These are phyloP conservation scores for Orchestes rusci DNA, from an alignment of 2,888 invertebrate species.

Conservation along the genomic window DNA sequence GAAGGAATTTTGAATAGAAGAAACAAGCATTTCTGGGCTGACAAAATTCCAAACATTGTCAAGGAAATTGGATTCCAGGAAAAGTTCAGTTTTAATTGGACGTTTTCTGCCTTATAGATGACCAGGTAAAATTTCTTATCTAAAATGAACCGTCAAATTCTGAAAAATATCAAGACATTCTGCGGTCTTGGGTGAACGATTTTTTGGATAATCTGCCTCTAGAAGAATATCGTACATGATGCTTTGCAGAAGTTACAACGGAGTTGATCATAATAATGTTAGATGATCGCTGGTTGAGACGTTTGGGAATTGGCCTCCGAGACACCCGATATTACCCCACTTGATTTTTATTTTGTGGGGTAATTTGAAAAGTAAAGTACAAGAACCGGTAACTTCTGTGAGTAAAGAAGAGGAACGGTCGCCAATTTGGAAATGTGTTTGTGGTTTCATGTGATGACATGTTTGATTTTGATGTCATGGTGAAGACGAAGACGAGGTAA, in stretches of 20 bases:
- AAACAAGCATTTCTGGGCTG: conserved; percentile 15
- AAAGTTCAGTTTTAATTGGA: conserved; percentile 13
- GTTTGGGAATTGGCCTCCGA: conserved; percentile 6
- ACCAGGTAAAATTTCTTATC: conserved; percentile 4
- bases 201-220: conserved; percentile 8
- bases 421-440: too few species aligned
- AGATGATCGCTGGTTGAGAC: conserved; percentile 5
- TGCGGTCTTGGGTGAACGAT: conserved; percentile 4
- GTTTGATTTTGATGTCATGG: too few species aligned
- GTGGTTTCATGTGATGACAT: too few species aligned
- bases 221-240: conserved; percentile 11
- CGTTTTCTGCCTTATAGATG: conserved; percentile 8
- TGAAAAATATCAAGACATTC: conserved; percentile 6
- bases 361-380: conserved; percentile 1
- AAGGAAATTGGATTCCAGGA: conserved; percentile 16
- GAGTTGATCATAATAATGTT: too few species aligned
- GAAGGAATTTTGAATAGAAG: conserved; percentile 9
- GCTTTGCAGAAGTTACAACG: too few species aligned
- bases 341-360: conserved; percentile 7
- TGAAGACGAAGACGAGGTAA: too few species aligned
- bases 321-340: conserved; percentile 5
- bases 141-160: conserved; percentile 6
- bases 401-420: conserved; percentile 3
- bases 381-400: conserved; percentile 1
- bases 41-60: conserved; percentile 10